These are phyloP conservation scores for Rotaria socialis DNA, from an alignment of 2,888 invertebrate species.

Conservation along the genomic window DNA sequence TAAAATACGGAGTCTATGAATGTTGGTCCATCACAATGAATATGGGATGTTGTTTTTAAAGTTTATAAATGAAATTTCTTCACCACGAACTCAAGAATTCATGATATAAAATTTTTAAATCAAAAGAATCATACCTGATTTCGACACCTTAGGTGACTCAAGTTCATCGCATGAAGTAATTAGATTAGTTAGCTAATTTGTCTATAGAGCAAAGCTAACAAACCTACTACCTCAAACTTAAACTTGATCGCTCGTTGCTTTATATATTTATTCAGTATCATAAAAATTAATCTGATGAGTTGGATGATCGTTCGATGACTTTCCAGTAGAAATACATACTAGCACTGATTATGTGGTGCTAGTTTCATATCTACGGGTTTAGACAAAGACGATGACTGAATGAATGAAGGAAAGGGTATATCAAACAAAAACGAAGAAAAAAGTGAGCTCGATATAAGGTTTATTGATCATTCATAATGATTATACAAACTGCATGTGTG, in stretches of 20 bases:
- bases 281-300: not conserved
- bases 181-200: not conserved
- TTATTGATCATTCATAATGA: not conserved
- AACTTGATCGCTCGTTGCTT: not conserved
- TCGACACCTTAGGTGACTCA: not conserved
- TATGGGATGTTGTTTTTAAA: no score
- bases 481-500: not conserved
- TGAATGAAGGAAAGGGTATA: not conserved
- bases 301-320: not conserved
- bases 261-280: not conserved
- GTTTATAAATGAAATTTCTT: no score
- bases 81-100: no score
- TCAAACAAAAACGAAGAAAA: not conserved
- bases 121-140: no score
- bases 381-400: not conserved
- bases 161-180: constrained; percentile 21
- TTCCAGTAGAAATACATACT: not conserved
- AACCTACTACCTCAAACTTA: constrained; percentile 29
- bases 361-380: constrained; percentile 4
- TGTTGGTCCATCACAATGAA: no score
- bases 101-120: no score
- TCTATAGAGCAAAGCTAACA: not conserved
- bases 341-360: not conserved
- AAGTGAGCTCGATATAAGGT: not conserved
- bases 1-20: no score